A percentile compares a stretch with the other conserved stretches of the same genome.
These are phyloP conservation scores for Blennius ocellaris DNA, from an alignment of 2,113 vertebrate species.

Conservation along the genomic window DNA sequence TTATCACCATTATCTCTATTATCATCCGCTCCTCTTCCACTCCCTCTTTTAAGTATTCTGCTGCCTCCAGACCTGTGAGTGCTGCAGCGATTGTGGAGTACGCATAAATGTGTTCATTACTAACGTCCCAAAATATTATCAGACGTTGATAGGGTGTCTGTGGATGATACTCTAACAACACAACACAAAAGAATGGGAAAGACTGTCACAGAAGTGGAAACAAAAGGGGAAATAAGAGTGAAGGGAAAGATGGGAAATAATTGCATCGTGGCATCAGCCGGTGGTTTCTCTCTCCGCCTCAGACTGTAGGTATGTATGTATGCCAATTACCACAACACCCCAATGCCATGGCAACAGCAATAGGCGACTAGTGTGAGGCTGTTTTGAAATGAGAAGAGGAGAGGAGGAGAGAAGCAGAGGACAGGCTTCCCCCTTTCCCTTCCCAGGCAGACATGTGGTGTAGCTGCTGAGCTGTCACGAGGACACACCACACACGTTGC, in stretches of 20 bases:
- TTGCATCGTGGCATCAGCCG: conserved; percentile 73
- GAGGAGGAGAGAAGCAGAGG: conserved; percentile 10
- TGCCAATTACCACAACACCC: conserved; percentile 77
- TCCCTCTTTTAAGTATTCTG: conserved; percentile 32
- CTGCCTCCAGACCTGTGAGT: conserved; percentile 37
- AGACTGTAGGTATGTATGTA: conserved; percentile 28
- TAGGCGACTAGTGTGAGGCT: conserved; percentile 63
- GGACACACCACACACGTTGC: conserved; percentile 65
- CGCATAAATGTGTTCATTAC: conserved; percentile 69
- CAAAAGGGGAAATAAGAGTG: not conserved
- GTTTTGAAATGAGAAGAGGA: conserved; percentile 35
- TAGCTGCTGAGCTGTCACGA: conserved; percentile 75
- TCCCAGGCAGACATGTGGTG: conserved; percentile 64
- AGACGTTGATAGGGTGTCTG: conserved; percentile 67
- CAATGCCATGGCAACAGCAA: conserved; percentile 86
- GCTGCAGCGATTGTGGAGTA: conserved; percentile 45
- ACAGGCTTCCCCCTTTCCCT: conserved; percentile 75
- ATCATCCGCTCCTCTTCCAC: conserved; percentile 22
- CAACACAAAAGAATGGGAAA: conserved; percentile 31
- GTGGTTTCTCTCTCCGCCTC: conserved; percentile 37
- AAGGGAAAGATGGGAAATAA: conserved; percentile 63
- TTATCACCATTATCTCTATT: conserved; percentile 58
- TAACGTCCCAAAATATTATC: conserved; percentile 60
- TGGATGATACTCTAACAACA: conserved; percentile 73
- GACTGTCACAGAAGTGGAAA: conserved; percentile 11